A percentile compares a stretch with the other conserved stretches of the same genome.
These are phyloP conservation scores for Maconellicoccus hirsutus DNA, from an alignment of 1,140 invertebrate species.

Conservation along the genomic window DNA sequence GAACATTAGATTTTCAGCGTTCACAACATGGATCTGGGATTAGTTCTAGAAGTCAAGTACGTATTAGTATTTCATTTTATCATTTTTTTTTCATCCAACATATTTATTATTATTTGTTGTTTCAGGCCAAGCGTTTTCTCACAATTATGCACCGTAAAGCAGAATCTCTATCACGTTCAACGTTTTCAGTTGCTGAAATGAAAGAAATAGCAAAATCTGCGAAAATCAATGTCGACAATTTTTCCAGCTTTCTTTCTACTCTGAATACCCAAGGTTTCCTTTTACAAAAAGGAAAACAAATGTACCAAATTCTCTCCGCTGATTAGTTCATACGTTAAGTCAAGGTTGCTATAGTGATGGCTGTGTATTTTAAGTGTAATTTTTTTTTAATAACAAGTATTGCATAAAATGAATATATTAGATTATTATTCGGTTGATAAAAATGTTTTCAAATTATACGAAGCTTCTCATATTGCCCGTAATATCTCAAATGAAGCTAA, in stretches of 20 bases:
- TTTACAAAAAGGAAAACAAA: slow-evolving; percentile 63
- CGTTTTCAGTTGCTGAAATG: slow-evolving; percentile 67
- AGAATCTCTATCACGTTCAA: slow-evolving; percentile 47
- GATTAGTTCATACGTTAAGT: not conserved
- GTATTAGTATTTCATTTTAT: slow-evolving; percentile 23
- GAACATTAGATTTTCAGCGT: not conserved
- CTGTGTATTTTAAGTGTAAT: not conserved
- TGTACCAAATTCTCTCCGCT: slow-evolving; percentile 49
- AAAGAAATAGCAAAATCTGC: slow-evolving; percentile 50
- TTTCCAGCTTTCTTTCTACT: slow-evolving; percentile 54
- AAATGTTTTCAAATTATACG: slow-evolving; percentile 14
- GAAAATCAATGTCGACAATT: slow-evolving; percentile 46
- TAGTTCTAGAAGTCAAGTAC: slow-evolving; percentile 21
- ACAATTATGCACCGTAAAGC: slow-evolving; percentile 51
- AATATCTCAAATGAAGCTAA: not conserved
- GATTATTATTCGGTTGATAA: not conserved
- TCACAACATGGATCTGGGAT: slow-evolving; percentile 25
- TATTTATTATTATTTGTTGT: slow-evolving; percentile 26
- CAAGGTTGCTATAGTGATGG: not conserved
- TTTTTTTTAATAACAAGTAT: not conserved
- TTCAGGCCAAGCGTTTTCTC: slow-evolving; percentile 63
- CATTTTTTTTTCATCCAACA: not conserved
- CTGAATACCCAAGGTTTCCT: slow-evolving; percentile 77
- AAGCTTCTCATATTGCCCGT: not conserved
- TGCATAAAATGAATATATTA: not conserved